A percentile compares a stretch with the other conserved stretches of the same genome.
These are phyloP conservation scores for Drosophila macrothrix DNA, from an alignment of 2,888 invertebrate genomes.

Conservation along the genomic window DNA sequence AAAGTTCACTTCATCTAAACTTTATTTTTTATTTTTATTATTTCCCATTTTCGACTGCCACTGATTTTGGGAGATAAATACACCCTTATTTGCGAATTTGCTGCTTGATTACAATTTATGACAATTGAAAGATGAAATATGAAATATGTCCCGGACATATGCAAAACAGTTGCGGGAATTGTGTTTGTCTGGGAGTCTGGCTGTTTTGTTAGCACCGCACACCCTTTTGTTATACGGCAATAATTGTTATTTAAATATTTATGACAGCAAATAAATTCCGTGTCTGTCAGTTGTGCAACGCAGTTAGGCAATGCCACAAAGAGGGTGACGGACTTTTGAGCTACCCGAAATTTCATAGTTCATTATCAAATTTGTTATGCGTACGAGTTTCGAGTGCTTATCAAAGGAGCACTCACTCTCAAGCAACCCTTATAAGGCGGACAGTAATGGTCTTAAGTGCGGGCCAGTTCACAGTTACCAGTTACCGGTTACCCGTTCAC, in stretches of 20 bases:
- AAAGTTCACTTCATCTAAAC: background rate
- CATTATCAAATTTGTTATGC: conserved; percentile 84
- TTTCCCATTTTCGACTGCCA: background rate
- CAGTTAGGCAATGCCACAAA: conserved; percentile 16
- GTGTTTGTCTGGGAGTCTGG: conserved; percentile 12
- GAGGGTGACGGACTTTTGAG: conserved; percentile 29
- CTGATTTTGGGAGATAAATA: background rate
- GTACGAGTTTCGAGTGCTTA: conserved; percentile 64
- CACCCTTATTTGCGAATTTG: conserved; percentile 18
- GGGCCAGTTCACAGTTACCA: conserved; percentile 16
- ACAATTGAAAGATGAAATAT: conserved; percentile 56
- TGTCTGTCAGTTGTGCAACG: conserved; percentile 53
- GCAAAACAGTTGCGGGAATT: conserved; percentile 43
- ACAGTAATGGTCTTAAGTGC: conserved; percentile 38
- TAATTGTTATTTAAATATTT: conserved; percentile 81
- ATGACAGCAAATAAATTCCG: conserved; percentile 77
- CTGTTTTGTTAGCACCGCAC: conserved; percentile 9
- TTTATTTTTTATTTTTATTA: too few species aligned
- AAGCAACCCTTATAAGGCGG: conserved; percentile 52
- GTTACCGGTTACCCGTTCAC: conserved; percentile 8
- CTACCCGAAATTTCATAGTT: conserved; percentile 71
- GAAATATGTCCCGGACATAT: conserved; percentile 51
- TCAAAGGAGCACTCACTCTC: conserved; percentile 10
- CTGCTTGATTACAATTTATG: conserved; percentile 54
- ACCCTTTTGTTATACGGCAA: conserved; percentile 61